Conservation (phyloP, 2,888 invertebrate species). For the Phortica magna region DNA sequence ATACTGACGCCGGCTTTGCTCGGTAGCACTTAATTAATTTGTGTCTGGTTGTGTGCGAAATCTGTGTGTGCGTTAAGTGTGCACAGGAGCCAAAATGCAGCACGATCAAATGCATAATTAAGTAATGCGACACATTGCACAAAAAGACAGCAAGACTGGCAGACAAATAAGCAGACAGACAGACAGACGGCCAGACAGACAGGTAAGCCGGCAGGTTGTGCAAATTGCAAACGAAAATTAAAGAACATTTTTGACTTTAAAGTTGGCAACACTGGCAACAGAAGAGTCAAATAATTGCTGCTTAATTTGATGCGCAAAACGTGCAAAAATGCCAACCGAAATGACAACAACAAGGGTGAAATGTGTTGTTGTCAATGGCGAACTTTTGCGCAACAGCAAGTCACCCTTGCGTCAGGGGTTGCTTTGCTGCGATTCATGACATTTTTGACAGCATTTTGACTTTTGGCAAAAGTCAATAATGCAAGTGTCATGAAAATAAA, state of each 20-base stretch:
- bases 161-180: constrained; percentile 2
- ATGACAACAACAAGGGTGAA: constrained; percentile 4
- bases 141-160: neutral
- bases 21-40: constrained; percentile 27
- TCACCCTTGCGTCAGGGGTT: constrained; percentile 1
- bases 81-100: neutral
- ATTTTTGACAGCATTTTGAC: constrained; percentile 46
- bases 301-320: constrained; percentile 38
- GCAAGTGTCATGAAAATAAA: constrained; percentile 46
- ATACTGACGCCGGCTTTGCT: constrained; percentile 19
- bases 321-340: constrained; percentile 41
- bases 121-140: constrained; percentile 21
- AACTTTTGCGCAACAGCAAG: constrained; percentile 1
- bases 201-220: neutral
- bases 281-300: constrained; percentile 39
- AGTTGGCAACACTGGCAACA: neutral
- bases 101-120: constrained; percentile 25
- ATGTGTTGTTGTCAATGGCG: constrained; percentile 1
- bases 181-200: neutral
- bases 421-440: constrained; percentile 18
- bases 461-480: constrained; percentile 54
- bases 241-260: neutral
- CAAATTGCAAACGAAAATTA: neutral
- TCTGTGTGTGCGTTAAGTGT: neutral
- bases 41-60: neutral